These are phyloP conservation scores for Eretmocerus hayati DNA, from an alignment of 2,888 invertebrate species.

Conservation along the genomic window DNA sequence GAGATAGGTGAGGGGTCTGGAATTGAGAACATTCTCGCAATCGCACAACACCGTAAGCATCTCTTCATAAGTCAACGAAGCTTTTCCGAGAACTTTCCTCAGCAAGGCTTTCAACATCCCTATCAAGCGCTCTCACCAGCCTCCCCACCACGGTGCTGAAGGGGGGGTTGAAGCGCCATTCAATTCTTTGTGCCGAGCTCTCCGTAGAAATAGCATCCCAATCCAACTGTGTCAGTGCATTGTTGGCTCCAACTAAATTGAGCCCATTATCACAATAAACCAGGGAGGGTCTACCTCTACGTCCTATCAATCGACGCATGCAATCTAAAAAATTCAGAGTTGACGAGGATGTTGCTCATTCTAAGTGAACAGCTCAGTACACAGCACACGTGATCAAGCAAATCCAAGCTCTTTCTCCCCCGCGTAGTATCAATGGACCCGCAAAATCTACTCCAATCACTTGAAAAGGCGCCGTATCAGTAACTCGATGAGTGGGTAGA, in stretches of 20 bases:
- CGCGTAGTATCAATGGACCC: conserved; percentile 34
- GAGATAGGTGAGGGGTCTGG: not conserved
- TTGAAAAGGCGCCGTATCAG: conserved; percentile 20
- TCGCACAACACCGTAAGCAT: not conserved
- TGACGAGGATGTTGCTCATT: conserved; percentile 30
- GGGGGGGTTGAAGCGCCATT: conserved; percentile 1
- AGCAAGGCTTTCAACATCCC: too few species aligned
- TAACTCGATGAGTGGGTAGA: too few species aligned
- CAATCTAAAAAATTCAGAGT: conserved; percentile 22
- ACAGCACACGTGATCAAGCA: conserved; percentile 42
- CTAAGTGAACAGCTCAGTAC: conserved; percentile 38
- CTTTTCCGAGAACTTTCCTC: too few species aligned
- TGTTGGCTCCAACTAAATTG: conserved; percentile 22
- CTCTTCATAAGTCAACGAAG: too few species aligned
- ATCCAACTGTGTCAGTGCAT: conserved; percentile 26
- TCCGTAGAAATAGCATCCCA: not conserved
- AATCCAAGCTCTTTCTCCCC: conserved; percentile 25
- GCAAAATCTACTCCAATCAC: conserved; percentile 33
- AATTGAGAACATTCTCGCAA: not conserved
- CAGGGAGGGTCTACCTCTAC: not conserved
- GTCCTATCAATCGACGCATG: not conserved
- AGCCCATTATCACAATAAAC: conserved; percentile 5
- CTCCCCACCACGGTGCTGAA: too few species aligned
- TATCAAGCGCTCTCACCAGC: too few species aligned
- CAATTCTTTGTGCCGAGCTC: not conserved